Percentiles rank a stretch among this genome's conserved stretches.
Conservation (phyloP, 2,888 invertebrate species). For the Terebella lapidaria region DNA sequence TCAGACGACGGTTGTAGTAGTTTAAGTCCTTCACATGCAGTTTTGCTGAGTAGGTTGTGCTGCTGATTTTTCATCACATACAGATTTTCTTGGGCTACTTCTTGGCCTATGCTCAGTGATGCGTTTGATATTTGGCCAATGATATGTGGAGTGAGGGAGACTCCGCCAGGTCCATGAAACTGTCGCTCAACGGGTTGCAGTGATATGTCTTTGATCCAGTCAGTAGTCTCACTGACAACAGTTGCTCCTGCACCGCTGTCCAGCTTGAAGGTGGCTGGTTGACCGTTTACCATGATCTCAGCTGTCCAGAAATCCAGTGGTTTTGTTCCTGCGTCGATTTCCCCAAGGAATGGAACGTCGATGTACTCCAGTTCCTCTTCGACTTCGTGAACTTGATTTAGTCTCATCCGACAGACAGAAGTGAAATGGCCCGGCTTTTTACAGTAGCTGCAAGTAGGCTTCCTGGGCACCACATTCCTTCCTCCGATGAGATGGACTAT, state of each 20-base stretch:
- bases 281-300: no score
- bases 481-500: no score
- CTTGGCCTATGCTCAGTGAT: neutral
- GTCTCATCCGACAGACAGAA: no score
- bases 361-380: no score
- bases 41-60: neutral
- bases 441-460: no score
- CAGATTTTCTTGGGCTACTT: neutral
- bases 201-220: neutral
- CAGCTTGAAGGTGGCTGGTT: slow-evolving; percentile 18
- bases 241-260: slow-evolving; percentile 25
- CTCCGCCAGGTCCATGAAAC: neutral
- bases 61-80: slow-evolving; percentile 2
- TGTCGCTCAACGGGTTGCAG: neutral
- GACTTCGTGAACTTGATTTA: no score
- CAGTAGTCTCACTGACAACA: neutral
- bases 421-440: no score
- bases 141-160: neutral
- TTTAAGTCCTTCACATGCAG: neutral
- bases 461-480: no score
- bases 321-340: no score
- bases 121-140: neutral
- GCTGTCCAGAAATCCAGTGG: no score
- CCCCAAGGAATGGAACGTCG: no score
- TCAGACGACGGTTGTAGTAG: neutral